These are phyloP conservation scores for Diarsia rubi DNA, from an alignment of 2,888 invertebrate genomes.

Conservation along the genomic window DNA sequence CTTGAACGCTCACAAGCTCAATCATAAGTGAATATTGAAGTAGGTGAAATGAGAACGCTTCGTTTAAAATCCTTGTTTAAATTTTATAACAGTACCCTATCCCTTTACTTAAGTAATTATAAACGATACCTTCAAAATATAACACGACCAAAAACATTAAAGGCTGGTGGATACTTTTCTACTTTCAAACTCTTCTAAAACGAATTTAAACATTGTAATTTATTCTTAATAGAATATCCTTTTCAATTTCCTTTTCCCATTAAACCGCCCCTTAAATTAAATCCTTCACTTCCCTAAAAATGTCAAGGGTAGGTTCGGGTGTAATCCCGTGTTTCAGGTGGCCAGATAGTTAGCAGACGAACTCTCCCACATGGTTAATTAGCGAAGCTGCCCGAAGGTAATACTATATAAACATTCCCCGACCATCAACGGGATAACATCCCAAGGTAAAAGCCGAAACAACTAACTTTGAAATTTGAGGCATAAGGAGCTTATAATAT, in stretches of 20 bases:
- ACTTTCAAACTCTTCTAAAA: slow-evolving; percentile 42
- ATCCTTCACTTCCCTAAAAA: slow-evolving; percentile 34
- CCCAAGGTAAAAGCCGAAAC: slow-evolving; percentile 27
- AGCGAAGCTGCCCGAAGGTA: slow-evolving; percentile 47
- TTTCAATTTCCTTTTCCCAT: slow-evolving; percentile 56
- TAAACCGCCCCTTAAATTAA: slow-evolving; percentile 43
- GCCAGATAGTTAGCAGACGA: slow-evolving; percentile 31
- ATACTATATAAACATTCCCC: slow-evolving; percentile 50
- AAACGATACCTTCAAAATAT: slow-evolving; percentile 25
- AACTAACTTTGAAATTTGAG: slow-evolving; percentile 38
- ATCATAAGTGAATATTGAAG: slow-evolving; percentile 35
- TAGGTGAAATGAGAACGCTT: slow-evolving; percentile 19
- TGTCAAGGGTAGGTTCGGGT: slow-evolving; percentile 19
- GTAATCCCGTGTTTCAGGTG: slow-evolving; percentile 21
- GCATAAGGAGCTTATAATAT: not conserved
- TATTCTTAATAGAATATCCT: slow-evolving; percentile 56
- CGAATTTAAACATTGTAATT: slow-evolving; percentile 56
- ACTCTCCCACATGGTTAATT: slow-evolving; percentile 54
- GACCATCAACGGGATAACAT: slow-evolving; percentile 40
- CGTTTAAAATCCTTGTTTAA: slow-evolving; percentile 24
- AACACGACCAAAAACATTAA: slow-evolving; percentile 33
- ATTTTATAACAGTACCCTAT: slow-evolving; percentile 21
- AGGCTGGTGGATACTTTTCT: slow-evolving; percentile 29
- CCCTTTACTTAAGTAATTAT: slow-evolving; percentile 27
- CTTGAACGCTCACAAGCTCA: slow-evolving; percentile 19